phyloP scores from a whole-genome alignment of 1,140 invertebrate genomes.

The Lutraria rhynchaena region DNA sequence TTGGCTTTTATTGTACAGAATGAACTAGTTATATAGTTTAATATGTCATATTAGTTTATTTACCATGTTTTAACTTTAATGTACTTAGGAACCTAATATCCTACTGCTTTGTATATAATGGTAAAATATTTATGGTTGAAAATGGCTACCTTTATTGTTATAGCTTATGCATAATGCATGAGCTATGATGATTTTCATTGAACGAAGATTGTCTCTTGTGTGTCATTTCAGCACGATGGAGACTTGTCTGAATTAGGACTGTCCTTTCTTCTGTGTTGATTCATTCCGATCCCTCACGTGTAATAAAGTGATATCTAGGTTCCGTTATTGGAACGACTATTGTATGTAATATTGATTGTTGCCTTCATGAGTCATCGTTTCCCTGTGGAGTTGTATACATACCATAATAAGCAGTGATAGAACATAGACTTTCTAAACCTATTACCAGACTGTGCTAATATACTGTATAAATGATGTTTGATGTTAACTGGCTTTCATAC shows the following conservation, averaged over 20 bases:
- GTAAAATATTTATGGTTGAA: background rate
- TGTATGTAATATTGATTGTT: constrained; percentile 38
- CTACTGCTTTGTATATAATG: no score
- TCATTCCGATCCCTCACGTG: constrained; percentile 19
- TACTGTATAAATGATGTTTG: no score
- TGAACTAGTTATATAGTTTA: no score
- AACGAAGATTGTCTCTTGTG: constrained; percentile 9
- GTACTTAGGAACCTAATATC: no score
- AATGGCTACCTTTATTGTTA: constrained; percentile 14
- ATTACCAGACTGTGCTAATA: no score
- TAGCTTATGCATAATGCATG: constrained; percentile 26
- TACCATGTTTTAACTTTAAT: no score
- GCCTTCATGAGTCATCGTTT: constrained; percentile 20
- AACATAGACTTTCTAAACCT: no score
- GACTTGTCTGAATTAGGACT: background rate
- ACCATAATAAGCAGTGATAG: constrained; percentile 20
- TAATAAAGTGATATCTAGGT: constrained; percentile 17
- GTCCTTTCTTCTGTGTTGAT: constrained; percentile 29
- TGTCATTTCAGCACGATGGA: background rate
- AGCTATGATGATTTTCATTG: background rate
- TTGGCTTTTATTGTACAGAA: no score
- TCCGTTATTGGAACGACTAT: background rate
- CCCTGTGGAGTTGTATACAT: background rate
- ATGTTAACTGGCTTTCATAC: no score
- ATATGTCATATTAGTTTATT: no score